phyloP scores from a whole-genome alignment of 1,140 invertebrate genomes.

The Cherax destructor region DNA sequence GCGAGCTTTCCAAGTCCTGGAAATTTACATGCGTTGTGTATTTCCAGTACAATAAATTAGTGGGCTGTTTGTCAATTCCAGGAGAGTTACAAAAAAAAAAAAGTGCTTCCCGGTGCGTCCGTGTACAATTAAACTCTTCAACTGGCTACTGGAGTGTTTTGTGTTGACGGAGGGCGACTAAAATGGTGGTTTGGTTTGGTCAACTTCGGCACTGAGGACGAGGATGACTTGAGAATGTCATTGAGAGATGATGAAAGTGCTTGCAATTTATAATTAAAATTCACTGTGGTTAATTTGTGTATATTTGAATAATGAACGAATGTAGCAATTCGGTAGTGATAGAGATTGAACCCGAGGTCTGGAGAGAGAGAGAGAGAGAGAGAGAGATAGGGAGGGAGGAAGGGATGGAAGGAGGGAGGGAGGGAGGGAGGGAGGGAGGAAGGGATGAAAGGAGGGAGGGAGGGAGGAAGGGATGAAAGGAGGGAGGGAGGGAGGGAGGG shows the following conservation, averaged over 20 bases:
- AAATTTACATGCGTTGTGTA: neutral
- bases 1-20: neutral
- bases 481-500: neutral
- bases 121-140: neutral
- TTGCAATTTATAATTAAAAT: too few species aligned
- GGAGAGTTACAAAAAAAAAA: neutral
- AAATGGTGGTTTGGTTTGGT: neutral
- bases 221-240: neutral
- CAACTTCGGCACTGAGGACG: neutral
- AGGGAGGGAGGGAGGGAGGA: too few species aligned
- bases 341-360: too few species aligned
- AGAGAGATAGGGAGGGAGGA: too few species aligned
- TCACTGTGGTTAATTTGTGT: too few species aligned
- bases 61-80: neutral
- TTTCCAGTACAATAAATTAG: conserved; percentile 4
- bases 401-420: too few species aligned
- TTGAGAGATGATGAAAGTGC: too few species aligned
- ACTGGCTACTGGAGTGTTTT: neutral
- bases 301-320: too few species aligned
- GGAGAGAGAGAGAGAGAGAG: too few species aligned
- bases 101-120: neutral
- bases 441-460: neutral
- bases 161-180: neutral
- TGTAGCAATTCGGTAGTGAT: too few species aligned
- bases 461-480: neutral